Base-by-base conservation (phyloP, 2,888 invertebrate genomes). In the Stegophylla sp. region DNA sequence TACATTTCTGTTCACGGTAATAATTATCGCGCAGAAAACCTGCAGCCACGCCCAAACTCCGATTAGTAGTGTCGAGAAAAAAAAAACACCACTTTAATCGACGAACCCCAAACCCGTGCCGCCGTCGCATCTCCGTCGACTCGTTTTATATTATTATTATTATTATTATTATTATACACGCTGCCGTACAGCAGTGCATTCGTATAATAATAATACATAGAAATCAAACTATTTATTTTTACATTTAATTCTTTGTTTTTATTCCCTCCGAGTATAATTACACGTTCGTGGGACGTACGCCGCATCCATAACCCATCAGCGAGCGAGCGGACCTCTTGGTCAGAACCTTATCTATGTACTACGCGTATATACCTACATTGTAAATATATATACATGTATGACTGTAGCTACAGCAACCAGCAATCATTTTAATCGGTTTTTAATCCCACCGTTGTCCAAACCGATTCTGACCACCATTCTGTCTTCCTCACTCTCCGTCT, bases 11-110 rank as follows among this genome's bases (percentile, higher is more conserved):
- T 74, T 74, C 63, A 75, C 64, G 51, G 64, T 75, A 51, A 75
- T 75, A 75, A 75, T 75, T 75, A 75, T 75, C 75, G 75, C 75
- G 75, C 75, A 53, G 75, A 75, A 75, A 75, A 75, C 75, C 75
- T 28, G 75, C 75, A 17, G 23, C 75, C 75, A 75, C 75, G 75
- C 75, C 75, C 75, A 75, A 75, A 48, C 51, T 23, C 64, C 75
- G 75, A 75, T 64, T 34, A 63, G 48, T 73, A 45, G 56, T 20
- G 59, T 73, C 34, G 28, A 59, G 23, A 17, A 26, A 15, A 75
- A 75, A 66, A 63, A 75, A 75, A 75, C 51, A 63, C 75, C 63
- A 75, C 64, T 64, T 75, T 75, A 75, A 75, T 75, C 75, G 75
- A 75, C 75, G 41, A 64, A 75, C 51, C 75, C 75, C 41, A 20